These are phyloP conservation scores for Helicoverpa armigera DNA, from an alignment of 1,140 invertebrate species.

Conservation along the genomic window DNA sequence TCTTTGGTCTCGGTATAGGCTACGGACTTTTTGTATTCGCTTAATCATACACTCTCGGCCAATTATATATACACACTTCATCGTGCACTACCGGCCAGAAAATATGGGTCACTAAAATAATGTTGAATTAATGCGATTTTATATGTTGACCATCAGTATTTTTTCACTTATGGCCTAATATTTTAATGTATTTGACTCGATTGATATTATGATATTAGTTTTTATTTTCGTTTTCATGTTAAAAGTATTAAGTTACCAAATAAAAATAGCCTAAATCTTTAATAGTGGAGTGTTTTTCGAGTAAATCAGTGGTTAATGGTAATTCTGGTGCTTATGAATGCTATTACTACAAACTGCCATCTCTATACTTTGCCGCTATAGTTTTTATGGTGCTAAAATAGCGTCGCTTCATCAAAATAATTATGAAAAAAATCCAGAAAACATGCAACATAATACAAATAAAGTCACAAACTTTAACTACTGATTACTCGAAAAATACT, in stretches of 20 bases:
- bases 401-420: slow-evolving; percentile 12
- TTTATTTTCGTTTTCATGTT: slow-evolving; percentile 11
- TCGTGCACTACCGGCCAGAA: slow-evolving; percentile 27
- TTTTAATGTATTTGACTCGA: slow-evolving; percentile 12
- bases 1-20: slow-evolving; percentile 24
- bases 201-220: slow-evolving; percentile 39
- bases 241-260: slow-evolving; percentile 58
- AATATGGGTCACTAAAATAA: slow-evolving; percentile 7
- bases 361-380: slow-evolving; percentile 16
- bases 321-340: slow-evolving; percentile 12
- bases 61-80: not conserved
- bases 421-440: not conserved
- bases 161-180: slow-evolving; percentile 50
- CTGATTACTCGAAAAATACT: slow-evolving; percentile 1
- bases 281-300: not conserved
- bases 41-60: slow-evolving; percentile 29
- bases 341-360: not conserved
- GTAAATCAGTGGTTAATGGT: not conserved
- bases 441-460: not conserved
- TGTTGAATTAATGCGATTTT: not conserved
- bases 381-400: slow-evolving; percentile 37
- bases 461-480: not conserved
- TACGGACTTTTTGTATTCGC: slow-evolving; percentile 39
- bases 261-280: slow-evolving; percentile 52
- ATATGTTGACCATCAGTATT: slow-evolving; percentile 30